Base-by-base conservation (phyloP, 2,888 invertebrate species). In the Heliconius charithonia region DNA sequence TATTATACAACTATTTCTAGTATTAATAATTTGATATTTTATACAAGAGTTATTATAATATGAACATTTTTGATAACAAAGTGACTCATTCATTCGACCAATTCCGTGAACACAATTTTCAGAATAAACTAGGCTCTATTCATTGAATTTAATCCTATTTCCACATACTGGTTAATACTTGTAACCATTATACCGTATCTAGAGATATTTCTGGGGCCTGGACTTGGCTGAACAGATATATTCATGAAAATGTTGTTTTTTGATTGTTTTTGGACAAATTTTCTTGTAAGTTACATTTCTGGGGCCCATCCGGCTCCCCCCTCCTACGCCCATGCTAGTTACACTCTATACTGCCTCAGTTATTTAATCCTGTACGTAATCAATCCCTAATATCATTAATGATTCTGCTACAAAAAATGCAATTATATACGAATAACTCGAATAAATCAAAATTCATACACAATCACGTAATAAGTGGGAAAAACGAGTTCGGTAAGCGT, bases 31-130 rank as follows among this genome's bases (percentile, higher is more conserved):
- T 29, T 63, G 4, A 27, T 63, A 27, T 62, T 63, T 27, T 27
- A 25, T 25, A 63, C 62, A 63, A 63, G 4, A 27, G 4, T 13
- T 63, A 27, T 19, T 27, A 6, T 3, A 65, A 27, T 62, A 4
- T 62, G 6, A n/a, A 59, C 27, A 56, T 37, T 32, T 75, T 75
- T 80, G 73, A 78, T 80, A 59, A 59, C 71, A 41, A 29, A 65
- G 16, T 81, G 82, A 82, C 76, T 81, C 19, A 19, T 51, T 51
- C 51, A 22, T 27, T 62, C 37, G 16, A 66, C 66, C 69, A 56
- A 65, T 63, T 76, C 71, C 70, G 79, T 79, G 78, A 82, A 79
- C 80, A 79, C 79, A 56, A 79, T 79, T 81, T 82, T 82, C 80
- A 78, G 76, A 51, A 76, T 79, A 76, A 37, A 79, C 80, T 22